These are phyloP conservation scores for Phyllotreta striolata DNA, from an alignment of 2,888 invertebrate genomes.

Conservation along the genomic window DNA sequence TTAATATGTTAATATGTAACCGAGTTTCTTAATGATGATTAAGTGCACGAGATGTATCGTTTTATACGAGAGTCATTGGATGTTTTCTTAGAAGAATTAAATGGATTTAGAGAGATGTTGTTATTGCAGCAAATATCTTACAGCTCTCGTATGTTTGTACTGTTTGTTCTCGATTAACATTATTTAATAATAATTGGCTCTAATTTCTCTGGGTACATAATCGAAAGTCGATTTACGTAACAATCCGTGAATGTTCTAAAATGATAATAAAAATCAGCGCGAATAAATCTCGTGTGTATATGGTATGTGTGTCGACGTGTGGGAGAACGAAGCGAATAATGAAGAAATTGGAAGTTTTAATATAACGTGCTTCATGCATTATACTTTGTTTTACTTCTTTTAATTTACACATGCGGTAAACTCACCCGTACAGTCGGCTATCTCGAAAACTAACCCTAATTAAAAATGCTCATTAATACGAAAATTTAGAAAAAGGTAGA, in stretches of 20 bases:
- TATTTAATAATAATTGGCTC: constrained; percentile 38
- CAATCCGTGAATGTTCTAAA: constrained; percentile 39
- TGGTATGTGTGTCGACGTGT: constrained; percentile 30
- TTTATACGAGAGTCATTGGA: constrained; percentile 15
- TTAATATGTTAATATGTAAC: constrained; percentile 25
- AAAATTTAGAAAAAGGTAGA: background rate
- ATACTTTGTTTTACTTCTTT: background rate
- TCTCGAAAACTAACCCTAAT: constrained; percentile 89
- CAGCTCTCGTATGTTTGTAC: constrained; percentile 33
- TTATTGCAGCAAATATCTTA: constrained; percentile 10
- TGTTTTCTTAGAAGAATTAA: constrained; percentile 7
- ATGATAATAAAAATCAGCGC: constrained; percentile 26
- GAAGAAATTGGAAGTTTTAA: constrained; percentile 47
- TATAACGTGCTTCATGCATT: constrained; percentile 42
- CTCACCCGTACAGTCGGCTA: constrained; percentile 87
- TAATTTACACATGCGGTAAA: constrained; percentile 48
- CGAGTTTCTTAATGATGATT: constrained; percentile 16
- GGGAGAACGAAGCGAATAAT: constrained; percentile 32
- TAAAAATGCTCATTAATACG: constrained; percentile 28
- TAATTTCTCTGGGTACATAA: constrained; percentile 40
- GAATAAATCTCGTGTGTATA: constrained; percentile 17
- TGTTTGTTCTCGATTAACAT: constrained; percentile 28
- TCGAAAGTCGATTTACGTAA: constrained; percentile 47
- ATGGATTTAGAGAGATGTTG: too few species aligned
- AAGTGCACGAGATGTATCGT: constrained; percentile 10